Conservation (phyloP, 1,140 invertebrate species). For the Tribolium madens region DNA sequence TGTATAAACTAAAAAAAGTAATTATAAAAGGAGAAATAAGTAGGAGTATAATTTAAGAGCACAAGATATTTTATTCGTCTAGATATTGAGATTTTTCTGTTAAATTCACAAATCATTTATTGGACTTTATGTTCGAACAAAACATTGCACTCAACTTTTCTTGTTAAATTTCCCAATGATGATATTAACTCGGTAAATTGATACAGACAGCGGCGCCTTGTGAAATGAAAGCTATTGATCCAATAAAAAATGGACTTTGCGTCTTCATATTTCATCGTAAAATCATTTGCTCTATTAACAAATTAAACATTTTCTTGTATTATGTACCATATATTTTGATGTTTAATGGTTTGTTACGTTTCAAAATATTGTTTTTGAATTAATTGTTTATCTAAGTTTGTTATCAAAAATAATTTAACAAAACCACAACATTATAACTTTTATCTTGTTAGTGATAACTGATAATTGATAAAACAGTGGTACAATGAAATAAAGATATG, state of each 20-base stretch:
- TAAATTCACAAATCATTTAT: background rate
- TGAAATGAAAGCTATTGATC: constrained; percentile 26
- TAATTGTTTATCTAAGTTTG: too few species aligned
- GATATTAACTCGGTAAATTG: constrained; percentile 19
- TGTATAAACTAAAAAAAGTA: too few species aligned
- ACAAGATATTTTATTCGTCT: too few species aligned
- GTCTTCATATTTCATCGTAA: background rate
- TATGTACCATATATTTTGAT: background rate
- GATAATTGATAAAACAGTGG: too few species aligned
- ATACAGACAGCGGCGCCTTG: constrained; percentile 16
- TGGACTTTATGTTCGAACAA: background rate
- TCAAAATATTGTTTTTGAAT: too few species aligned
- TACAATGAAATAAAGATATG: too few species aligned
- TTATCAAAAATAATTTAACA: too few species aligned
- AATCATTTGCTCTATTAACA: background rate
- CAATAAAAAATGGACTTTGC: constrained; percentile 16
- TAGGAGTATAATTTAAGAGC: too few species aligned
- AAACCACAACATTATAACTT: too few species aligned
- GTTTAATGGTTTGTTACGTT: too few species aligned
- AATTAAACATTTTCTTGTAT: background rate
- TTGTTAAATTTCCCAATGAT: background rate
- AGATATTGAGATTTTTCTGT: background rate
- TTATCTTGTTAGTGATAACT: too few species aligned
- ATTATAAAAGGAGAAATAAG: too few species aligned
- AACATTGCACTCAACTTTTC: background rate